Evolutionary conservation across 2,797 vertebrate genomes (phyloP).

Genomic region (Myiotriccus ornatus): DNA sequence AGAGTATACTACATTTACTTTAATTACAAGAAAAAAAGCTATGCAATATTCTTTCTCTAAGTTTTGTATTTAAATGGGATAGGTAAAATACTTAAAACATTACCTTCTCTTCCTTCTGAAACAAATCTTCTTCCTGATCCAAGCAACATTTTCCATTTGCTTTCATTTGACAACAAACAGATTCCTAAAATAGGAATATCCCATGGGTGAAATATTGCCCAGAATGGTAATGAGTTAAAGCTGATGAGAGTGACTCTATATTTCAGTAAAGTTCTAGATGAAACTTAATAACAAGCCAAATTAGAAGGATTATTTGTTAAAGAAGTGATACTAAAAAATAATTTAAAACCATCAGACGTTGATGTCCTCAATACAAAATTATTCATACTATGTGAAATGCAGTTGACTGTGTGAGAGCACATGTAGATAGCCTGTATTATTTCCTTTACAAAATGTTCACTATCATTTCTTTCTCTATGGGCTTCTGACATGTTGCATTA

Average conservation of each 20-base stretch:
- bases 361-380: neutral
- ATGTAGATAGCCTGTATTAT: neutral
- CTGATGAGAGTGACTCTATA: neutral
- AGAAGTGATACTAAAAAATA: neutral
- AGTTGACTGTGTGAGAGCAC: neutral
- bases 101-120: constrained; percentile 53
- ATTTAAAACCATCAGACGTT: neutral
- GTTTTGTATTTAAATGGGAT: neutral
- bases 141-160: constrained; percentile 62
- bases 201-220: neutral
- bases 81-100: neutral
- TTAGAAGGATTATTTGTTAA: neutral
- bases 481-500: neutral
- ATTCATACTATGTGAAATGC: neutral
- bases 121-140: constrained; percentile 38
- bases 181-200: constrained; percentile 66
- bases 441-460: neutral
- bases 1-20: neutral
- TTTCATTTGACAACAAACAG: constrained; percentile 66
- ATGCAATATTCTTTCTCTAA: neutral
- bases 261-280: neutral
- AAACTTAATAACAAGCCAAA: neutral
- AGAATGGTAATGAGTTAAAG: neutral
- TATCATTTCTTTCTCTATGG: neutral
- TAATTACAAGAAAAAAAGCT: neutral